phyloP scores from a whole-genome alignment of 2,113 vertebrate species.

The Furnarius figulus region DNA sequence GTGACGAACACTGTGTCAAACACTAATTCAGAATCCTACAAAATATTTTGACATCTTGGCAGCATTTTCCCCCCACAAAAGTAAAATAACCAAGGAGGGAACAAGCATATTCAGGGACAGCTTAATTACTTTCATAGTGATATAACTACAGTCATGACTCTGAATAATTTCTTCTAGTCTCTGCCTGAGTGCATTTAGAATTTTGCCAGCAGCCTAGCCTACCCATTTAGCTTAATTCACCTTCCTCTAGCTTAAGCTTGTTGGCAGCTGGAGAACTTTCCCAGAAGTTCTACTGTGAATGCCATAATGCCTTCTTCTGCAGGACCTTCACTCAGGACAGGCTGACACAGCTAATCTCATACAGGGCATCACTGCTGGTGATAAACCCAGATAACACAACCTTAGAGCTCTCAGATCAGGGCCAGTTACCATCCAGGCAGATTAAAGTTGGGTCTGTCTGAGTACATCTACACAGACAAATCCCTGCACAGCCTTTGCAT shows the following conservation, averaged over 20 bases:
- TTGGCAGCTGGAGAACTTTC: background rate
- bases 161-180: background rate
- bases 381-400: rapidly evolving
- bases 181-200: background rate
- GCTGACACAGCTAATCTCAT: background rate
- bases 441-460: background rate
- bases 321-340: background rate
- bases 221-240: background rate
- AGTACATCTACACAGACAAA: background rate
- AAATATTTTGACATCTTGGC: background rate
- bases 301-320: background rate
- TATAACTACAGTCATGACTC: background rate
- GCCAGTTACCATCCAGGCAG: background rate
- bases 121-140: background rate
- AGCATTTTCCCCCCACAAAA: background rate
- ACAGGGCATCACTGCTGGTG: background rate
- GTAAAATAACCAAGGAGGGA: background rate
- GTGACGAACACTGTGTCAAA: background rate
- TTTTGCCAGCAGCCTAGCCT: background rate
- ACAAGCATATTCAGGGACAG: background rate
- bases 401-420: background rate
- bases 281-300: background rate
- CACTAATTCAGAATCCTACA: background rate
- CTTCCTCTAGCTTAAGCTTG: background rate
- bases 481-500: background rate